phyloP scores from a whole-genome alignment of 2,888 invertebrate species.

The Mantis religiosa region DNA sequence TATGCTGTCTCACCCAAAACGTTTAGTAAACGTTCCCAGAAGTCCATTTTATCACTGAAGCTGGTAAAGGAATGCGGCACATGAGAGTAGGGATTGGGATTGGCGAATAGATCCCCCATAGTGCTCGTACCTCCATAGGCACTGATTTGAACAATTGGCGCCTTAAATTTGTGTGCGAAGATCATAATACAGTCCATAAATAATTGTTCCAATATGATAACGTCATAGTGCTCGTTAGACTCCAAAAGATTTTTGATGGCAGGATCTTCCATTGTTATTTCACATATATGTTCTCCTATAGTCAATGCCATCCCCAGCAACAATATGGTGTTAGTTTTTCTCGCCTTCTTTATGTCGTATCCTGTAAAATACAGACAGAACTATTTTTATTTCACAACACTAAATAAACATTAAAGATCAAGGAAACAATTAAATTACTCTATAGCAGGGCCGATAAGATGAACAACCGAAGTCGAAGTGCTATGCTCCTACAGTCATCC shows the following conservation, averaged over 20 bases:
- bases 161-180: conserved; percentile 29
- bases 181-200: conserved; percentile 24
- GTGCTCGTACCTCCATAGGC: conserved; percentile 46
- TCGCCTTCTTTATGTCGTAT: too few relatives aligned
- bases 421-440: too few relatives aligned
- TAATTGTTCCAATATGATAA: conserved; percentile 20
- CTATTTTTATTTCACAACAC: too few relatives aligned
- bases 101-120: conserved; percentile 48
- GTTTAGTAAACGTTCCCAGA: conserved; percentile 33
- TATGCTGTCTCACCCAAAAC: not conserved
- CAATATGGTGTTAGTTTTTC: too few relatives aligned
- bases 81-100: conserved; percentile 48
- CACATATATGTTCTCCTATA: too few relatives aligned
- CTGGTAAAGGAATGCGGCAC: conserved; percentile 50
- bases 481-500: too few relatives aligned
- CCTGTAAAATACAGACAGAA: too few relatives aligned
- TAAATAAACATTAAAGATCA: too few relatives aligned
- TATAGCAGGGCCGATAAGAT: too few relatives aligned
- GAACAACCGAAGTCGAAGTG: too few relatives aligned
- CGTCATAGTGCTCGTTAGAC: conserved; percentile 21
- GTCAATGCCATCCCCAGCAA: too few relatives aligned
- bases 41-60: conserved; percentile 46
- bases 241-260: conserved; percentile 14
- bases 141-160: conserved; percentile 41
- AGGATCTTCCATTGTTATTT: not conserved